phyloP scores from a whole-genome alignment of 1,140 invertebrate genomes.

The Argopecten irradians region DNA sequence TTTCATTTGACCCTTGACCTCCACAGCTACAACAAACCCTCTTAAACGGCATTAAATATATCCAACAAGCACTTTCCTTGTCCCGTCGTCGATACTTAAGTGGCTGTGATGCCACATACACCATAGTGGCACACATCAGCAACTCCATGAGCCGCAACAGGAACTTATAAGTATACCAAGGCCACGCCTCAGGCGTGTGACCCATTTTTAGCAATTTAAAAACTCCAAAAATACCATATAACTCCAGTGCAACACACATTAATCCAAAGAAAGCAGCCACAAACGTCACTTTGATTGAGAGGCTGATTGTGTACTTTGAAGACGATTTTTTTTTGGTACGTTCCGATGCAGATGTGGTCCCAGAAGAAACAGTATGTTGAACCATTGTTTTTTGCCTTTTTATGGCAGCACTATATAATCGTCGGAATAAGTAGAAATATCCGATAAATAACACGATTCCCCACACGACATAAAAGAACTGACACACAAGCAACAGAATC shows the following conservation, averaged over 20 bases:
- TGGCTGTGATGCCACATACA: constrained; percentile 86
- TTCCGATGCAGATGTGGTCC: background rate
- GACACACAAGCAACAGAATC: constrained; percentile 71
- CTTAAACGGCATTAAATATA: constrained; percentile 29
- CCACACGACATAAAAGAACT: constrained; percentile 84
- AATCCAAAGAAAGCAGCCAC: constrained; percentile 89
- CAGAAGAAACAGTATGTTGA: constrained; percentile 25
- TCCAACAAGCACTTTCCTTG: constrained; percentile 32
- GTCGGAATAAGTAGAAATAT: constrained; percentile 89
- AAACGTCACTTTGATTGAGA: constrained; percentile 90
- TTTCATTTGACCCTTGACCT: constrained; percentile 26
- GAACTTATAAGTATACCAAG: constrained; percentile 93
- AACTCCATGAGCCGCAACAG: constrained; percentile 89
- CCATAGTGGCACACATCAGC: constrained; percentile 87
- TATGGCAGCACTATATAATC: constrained; percentile 75
- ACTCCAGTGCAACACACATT: constrained; percentile 86
- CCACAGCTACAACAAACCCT: constrained; percentile 39
- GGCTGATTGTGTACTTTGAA: constrained; percentile 80
- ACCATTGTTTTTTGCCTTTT: constrained; percentile 69
- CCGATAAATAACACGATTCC: constrained; percentile 86
- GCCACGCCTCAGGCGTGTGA: constrained; percentile 81
- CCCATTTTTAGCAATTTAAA: constrained; percentile 73
- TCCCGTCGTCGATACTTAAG: constrained; percentile 33
- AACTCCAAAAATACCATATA: constrained; percentile 89
- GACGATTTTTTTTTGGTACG: constrained; percentile 76